phyloP scores from a whole-genome alignment of 1,140 invertebrate genomes.

The Drosophila rufa region DNA sequence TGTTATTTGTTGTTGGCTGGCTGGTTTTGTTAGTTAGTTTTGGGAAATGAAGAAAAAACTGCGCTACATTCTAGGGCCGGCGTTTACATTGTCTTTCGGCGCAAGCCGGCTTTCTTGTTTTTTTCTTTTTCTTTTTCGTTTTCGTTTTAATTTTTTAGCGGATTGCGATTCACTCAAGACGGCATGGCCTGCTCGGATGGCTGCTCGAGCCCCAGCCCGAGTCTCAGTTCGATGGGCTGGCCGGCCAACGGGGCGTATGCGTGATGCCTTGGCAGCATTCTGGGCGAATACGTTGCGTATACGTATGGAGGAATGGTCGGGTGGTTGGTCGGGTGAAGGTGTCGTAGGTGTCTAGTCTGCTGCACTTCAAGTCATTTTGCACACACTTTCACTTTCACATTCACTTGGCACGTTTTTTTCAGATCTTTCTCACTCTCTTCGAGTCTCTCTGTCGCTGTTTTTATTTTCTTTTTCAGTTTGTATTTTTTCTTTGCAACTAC shows the following conservation, averaged over 20 bases:
- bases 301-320: constrained; percentile 2
- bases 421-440: constrained; percentile 9
- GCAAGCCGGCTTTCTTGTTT: constrained; percentile 34
- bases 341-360: constrained; percentile 25
- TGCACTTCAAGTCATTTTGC: constrained; percentile 77
- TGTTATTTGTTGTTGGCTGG: constrained; percentile 81
- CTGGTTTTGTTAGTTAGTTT: constrained; percentile 74
- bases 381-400: constrained; percentile 65
- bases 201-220: constrained; percentile 35
- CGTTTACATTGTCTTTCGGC: constrained; percentile 76
- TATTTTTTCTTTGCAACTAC: constrained; percentile 41
- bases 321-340: constrained; percentile 10
- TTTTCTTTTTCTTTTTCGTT: neutral
- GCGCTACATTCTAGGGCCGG: constrained; percentile 73
- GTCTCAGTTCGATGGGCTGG: constrained; percentile 27
- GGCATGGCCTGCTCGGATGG: constrained; percentile 47
- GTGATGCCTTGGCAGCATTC: constrained; percentile 33
- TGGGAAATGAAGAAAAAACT: constrained; percentile 74
- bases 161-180: constrained; percentile 63
- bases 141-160: neutral
- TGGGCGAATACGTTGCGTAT: constrained; percentile 18
- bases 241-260: constrained; percentile 41
- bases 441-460: constrained; percentile 23
- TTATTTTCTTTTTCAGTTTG: constrained; percentile 12
- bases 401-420: constrained; percentile 57